A percentile compares a stretch with the other conserved stretches of the same genome.
phyloP scores from a whole-genome alignment of 1,140 invertebrate genomes.

The Apis florea region DNA sequence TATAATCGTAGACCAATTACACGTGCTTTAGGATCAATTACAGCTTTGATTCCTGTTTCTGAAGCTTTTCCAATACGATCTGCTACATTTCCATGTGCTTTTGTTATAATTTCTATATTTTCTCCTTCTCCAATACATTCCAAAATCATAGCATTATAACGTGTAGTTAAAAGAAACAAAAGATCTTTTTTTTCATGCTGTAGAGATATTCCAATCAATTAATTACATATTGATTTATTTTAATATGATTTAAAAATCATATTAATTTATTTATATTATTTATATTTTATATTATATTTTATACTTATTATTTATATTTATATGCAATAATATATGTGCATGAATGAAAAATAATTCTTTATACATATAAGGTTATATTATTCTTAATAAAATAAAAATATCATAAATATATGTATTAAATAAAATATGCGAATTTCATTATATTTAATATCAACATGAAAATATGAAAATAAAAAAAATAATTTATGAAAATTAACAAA shows the following conservation, averaged over 20 bases:
- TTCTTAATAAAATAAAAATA: constrained; percentile 9
- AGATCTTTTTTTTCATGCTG: constrained; percentile 96
- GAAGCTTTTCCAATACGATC: constrained; percentile 94
- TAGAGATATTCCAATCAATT: constrained; percentile 67
- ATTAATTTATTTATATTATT: too few species aligned
- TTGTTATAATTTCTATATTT: constrained; percentile 95
- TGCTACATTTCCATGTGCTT: constrained; percentile 97
- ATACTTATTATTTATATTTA: too few species aligned
- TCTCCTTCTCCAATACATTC: constrained; percentile 92
- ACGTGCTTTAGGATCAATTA: constrained; percentile 97
- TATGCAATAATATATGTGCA: neutral
- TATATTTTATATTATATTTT: too few species aligned
- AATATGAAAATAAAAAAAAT: neutral
- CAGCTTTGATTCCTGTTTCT: constrained; percentile 96
- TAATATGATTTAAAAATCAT: neutral
- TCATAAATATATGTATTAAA: neutral
- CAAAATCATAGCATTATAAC: constrained; percentile 98
- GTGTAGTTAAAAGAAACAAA: constrained; percentile 94
- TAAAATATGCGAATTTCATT: neutral
- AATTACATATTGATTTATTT: neutral
- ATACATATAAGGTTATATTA: neutral
- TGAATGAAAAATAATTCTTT: constrained; percentile 4
- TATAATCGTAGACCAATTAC: constrained; percentile 97
- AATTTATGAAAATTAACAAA: neutral
- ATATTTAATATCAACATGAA: neutral